Base-by-base conservation (phyloP, 1,140 invertebrate genomes). In the Ganaspis sp. region DNA sequence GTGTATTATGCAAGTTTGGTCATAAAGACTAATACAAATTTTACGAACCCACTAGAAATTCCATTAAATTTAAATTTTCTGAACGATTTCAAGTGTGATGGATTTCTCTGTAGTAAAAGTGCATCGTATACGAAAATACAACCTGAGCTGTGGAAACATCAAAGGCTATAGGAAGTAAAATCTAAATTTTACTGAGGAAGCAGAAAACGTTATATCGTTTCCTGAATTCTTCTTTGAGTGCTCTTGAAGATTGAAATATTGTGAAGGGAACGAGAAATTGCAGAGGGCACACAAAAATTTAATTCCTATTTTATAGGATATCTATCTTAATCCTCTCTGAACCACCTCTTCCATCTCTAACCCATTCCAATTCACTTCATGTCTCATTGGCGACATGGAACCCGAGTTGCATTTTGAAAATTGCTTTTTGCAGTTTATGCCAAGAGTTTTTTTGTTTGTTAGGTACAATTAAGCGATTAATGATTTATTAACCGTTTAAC, bases 181-280 rank as follows among this genome's bases (percentile, higher is more conserved):
- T 64, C 58, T 64, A 64, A 64, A 64, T 64, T 64, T 64, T 64
- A 64, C 58, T 64, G 58, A 64, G 58, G 58, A 34, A 64, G 58
- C 58, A 64, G 58, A 64, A 64, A 64, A 64, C 58, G 58, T 64
- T 64, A 29, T 64, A 64, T 64, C 58, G 58, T 64, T 64, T 64
- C 12, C 26, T 26, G 58, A 64, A 64, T 64, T 64, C 12, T 64
- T 26, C 58, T 64, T 64, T 29, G 23, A 64, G 58, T 15, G 58
- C 23, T 34, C 58, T 34, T 64, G 58, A 64, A 29, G 26, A 64
- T 64, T 64, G 21, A 64, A 29, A 64, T 64, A 64, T 64, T 17
- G 58, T 29, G 26, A 26, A 64, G 23, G 21, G 9, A n/a, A 29
- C 3, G 58, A 15, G 26, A 12, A 64, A 34, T 64, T 64, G 23